These are phyloP conservation scores for Channa striata DNA, from an alignment of 2,797 vertebrate species.

Conservation along the genomic window DNA sequence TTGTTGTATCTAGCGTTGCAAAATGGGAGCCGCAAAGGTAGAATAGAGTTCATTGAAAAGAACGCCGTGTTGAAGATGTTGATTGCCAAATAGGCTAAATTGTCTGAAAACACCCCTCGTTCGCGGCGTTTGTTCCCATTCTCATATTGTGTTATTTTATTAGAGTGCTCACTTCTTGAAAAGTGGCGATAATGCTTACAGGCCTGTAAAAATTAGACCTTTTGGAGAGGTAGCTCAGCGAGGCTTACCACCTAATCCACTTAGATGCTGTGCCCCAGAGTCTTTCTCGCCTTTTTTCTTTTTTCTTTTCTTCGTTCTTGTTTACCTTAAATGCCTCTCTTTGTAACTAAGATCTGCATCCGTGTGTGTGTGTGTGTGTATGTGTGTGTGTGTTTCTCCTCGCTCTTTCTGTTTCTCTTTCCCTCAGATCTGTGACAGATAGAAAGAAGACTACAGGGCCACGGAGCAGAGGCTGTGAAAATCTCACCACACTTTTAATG, in stretches of 20 bases:
- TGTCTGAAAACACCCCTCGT: constrained; percentile 50
- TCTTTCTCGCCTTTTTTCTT: constrained; percentile 11
- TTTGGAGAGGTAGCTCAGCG: constrained; percentile 30
- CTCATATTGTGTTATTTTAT: constrained; percentile 52
- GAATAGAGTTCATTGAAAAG: constrained; percentile 66
- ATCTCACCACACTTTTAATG: constrained; percentile 87
- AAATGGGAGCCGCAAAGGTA: constrained; percentile 58
- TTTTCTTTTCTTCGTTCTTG: constrained; percentile 34
- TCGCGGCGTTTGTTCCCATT: constrained; percentile 55
- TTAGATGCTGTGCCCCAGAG: constrained; percentile 33
- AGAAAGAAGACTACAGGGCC: constrained; percentile 64
- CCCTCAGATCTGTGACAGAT: constrained; percentile 61
- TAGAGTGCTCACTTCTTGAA: constrained; percentile 48
- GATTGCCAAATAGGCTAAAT: constrained; percentile 63
- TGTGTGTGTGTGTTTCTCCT: neutral
- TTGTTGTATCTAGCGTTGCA: constrained; percentile 29
- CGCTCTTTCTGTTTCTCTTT: constrained; percentile 29
- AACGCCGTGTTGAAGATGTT: constrained; percentile 26
- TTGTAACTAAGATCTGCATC: constrained; percentile 27
- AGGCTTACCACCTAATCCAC: constrained; percentile 44
- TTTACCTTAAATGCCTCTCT: constrained; percentile 55
- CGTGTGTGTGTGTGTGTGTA: constrained; percentile 1
- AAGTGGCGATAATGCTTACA: constrained; percentile 44
- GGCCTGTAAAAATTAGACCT: constrained; percentile 49
- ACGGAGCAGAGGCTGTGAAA: constrained; percentile 78